Evolutionary conservation across 2,888 invertebrate genomes (phyloP).

Genomic region (Drosophila pseudotalamancana): DNA sequence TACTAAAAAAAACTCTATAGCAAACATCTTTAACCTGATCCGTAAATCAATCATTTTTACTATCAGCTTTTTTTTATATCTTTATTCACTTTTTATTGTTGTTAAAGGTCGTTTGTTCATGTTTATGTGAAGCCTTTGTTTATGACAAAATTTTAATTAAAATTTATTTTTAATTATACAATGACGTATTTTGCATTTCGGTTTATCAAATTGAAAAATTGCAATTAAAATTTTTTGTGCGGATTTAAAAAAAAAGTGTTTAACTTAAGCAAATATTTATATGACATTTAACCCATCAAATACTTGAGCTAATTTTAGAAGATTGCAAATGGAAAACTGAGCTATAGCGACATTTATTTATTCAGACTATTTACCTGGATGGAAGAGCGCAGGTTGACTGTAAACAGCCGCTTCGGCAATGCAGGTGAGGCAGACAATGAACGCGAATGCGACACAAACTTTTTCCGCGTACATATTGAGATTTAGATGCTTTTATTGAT

Average conservation of each 20-base stretch:
- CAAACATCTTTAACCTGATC: conserved; percentile 16
- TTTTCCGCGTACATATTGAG: conserved; percentile 74
- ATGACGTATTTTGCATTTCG: background rate
- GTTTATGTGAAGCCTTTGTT: too few species aligned
- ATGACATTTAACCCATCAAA: background rate
- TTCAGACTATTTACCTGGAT: conserved; percentile 80
- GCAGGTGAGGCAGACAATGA: conserved; percentile 61
- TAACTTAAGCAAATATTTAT: background rate
- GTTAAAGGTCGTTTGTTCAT: conserved; percentile 55
- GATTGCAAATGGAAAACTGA: background rate
- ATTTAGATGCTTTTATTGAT: conserved; percentile 3
- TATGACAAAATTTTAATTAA: conserved; percentile 47
- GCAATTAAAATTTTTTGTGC: conserved; percentile 1
- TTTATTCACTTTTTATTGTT: conserved; percentile 44
- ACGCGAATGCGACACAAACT: conserved; percentile 67
- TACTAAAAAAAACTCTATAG: background rate
- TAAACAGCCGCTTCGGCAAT: conserved; percentile 79
- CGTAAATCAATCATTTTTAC: conserved; percentile 64
- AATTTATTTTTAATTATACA: conserved; percentile 42
- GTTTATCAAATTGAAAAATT: background rate
- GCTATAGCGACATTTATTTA: background rate
- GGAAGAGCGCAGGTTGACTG: conserved; percentile 76
- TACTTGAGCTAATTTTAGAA: background rate
- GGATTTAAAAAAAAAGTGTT: background rate
- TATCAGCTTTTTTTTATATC: conserved; percentile 43